These are phyloP conservation scores for Temnothorax ravouxi DNA, from an alignment of 2,888 invertebrate genomes.

Conservation along the genomic window DNA sequence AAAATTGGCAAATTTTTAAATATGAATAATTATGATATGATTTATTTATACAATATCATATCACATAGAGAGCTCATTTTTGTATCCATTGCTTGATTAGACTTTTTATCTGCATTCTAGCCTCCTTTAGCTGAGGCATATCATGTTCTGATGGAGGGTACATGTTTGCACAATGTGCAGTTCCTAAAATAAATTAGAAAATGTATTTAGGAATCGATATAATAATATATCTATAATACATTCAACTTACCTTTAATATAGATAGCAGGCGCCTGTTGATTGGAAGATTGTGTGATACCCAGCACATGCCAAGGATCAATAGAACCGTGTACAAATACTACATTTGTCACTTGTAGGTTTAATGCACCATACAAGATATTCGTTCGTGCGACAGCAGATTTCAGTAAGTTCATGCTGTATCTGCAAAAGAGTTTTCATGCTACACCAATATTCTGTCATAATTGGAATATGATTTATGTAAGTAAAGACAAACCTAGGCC, in stretches of 20 bases:
- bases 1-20: slow-evolving; percentile 40
- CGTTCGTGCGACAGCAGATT: slow-evolving; percentile 90
- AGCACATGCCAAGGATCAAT: slow-evolving; percentile 96
- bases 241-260: slow-evolving; percentile 90
- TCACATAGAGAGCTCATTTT: slow-evolving; percentile 21
- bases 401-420: slow-evolving; percentile 89
- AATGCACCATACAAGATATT: slow-evolving; percentile 94
- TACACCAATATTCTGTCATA: not conserved
- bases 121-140: slow-evolving; percentile 89
- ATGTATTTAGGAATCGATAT: not conserved
- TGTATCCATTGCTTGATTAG: slow-evolving; percentile 89
- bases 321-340: slow-evolving; percentile 95
- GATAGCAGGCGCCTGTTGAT: slow-evolving; percentile 90
- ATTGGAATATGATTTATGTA: slow-evolving; percentile 9
- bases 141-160: slow-evolving; percentile 92
- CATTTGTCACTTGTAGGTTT: slow-evolving; percentile 90
- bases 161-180: slow-evolving; percentile 98
- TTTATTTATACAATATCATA: not conserved
- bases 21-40: not conserved
- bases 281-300: slow-evolving; percentile 89
- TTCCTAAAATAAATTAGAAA: slow-evolving; percentile 80
- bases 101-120: slow-evolving; percentile 89
- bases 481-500: slow-evolving; percentile 87
- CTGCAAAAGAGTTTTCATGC: slow-evolving; percentile 44
- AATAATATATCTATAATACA: not conserved